Evolutionary conservation across 2,113 vertebrate genomes (phyloP).

Genomic region (Gasterosteus nipponicus): DNA sequence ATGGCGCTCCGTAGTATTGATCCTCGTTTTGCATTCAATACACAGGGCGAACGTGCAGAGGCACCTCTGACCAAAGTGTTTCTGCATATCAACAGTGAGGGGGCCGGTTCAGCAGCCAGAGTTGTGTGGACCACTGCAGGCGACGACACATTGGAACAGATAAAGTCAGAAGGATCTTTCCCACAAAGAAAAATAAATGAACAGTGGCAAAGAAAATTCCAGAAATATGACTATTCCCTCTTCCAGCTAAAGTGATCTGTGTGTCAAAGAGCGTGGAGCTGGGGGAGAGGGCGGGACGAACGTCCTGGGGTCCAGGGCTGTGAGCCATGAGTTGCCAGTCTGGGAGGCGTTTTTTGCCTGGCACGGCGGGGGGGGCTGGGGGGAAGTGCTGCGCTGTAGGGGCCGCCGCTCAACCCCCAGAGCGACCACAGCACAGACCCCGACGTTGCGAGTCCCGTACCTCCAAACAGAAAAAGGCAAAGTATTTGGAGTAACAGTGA

Average conservation of each 20-base stretch:
- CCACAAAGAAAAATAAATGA: slow-evolving; percentile 45
- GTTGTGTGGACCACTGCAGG: slow-evolving; percentile 70
- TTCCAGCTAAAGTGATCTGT: slow-evolving; percentile 84
- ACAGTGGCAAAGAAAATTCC: slow-evolving; percentile 75
- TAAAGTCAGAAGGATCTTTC: slow-evolving; percentile 45
- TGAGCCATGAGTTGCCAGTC: slow-evolving; percentile 65
- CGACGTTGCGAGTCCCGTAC: slow-evolving; percentile 71
- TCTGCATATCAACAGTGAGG: slow-evolving; percentile 81
- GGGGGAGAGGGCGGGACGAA: slow-evolving; percentile 45
- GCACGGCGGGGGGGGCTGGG: slow-evolving; percentile 51
- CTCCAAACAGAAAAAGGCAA: slow-evolving; percentile 78
- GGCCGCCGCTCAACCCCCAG: slow-evolving; percentile 48
- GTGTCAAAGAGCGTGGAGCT: slow-evolving; percentile 73
- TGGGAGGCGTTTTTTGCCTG: slow-evolving; percentile 51
- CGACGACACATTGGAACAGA: slow-evolving; percentile 52
- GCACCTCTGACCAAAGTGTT: slow-evolving; percentile 81
- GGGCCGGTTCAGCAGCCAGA: slow-evolving; percentile 72
- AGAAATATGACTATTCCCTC: slow-evolving; percentile 79
- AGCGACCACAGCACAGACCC: slow-evolving; percentile 63
- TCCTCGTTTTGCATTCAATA: slow-evolving; percentile 79
- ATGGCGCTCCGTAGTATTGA: slow-evolving; percentile 77
- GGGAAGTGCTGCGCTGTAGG: slow-evolving; percentile 70
- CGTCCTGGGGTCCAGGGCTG: slow-evolving; percentile 37
- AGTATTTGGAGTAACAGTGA: slow-evolving; percentile 83
- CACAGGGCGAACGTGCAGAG: slow-evolving; percentile 80